Evolutionary conservation across 2,888 invertebrate species (phyloP).

Genomic region (Stenodera caucasica): DNA sequence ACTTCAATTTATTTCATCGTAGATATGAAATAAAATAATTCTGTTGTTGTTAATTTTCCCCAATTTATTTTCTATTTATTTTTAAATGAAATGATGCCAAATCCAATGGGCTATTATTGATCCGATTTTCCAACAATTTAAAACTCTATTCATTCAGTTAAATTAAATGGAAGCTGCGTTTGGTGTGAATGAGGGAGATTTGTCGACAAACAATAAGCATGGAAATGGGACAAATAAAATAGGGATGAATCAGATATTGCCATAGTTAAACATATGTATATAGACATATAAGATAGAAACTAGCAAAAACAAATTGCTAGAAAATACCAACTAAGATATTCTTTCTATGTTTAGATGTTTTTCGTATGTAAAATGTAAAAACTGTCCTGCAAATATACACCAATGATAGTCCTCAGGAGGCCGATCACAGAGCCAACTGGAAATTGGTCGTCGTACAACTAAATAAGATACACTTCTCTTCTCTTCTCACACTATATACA

Average conservation of each 20-base stretch:
- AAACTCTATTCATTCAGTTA: constrained; percentile 17
- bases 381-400: constrained; percentile 28
- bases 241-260: constrained; percentile 20
- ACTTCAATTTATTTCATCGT: background rate
- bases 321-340: constrained; percentile 18
- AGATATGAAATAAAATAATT: background rate
- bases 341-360: background rate
- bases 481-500: background rate
- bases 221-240: constrained; percentile 26
- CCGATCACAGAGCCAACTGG: constrained; percentile 46
- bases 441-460: constrained; percentile 42
- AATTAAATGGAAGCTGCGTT: constrained; percentile 21
- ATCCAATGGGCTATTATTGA: background rate
- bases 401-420: constrained; percentile 42
- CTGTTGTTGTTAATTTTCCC: background rate
- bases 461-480: too few relatives aligned
- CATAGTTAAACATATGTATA: too few relatives aligned
- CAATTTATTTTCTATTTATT: background rate
- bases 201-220: constrained; percentile 29
- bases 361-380: background rate
- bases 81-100: background rate
- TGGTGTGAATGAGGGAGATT: constrained; percentile 21
- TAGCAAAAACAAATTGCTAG: constrained; percentile 23
- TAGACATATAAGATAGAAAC: constrained; percentile 16
- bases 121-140: constrained; percentile 1